Evolutionary conservation across 2,888 invertebrate species (phyloP), one percentile per base, ranked within the genome.

Genomic region (Blera fallax): DNA sequence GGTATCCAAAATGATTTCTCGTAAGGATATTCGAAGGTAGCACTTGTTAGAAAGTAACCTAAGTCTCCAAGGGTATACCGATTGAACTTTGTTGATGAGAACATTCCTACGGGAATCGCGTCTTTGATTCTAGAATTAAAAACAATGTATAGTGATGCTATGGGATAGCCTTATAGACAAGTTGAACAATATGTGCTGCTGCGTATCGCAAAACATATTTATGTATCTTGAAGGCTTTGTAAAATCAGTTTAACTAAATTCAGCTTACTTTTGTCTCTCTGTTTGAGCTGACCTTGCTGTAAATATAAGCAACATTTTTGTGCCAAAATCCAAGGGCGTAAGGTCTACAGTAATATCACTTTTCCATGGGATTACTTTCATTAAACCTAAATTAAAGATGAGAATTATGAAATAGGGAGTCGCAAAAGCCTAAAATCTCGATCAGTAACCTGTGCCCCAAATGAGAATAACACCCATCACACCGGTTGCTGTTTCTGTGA

Each of bases 401-500:
- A 62, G 6, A n/a, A n/a, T n/a, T n/a, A 32, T 0, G 14, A 1
- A 1, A 21, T 18, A 18, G 10, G 4, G 2, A 18, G 2, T 2
- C 24, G 4, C 24, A 11, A 21, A 6, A 21, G 10, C 5, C 10
- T 24, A 27, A 52, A 45, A 27, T 8, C 11, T 2, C 2, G n/a
- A 37, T 0, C 6, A 3, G 0, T 18, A 58, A 3, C 91, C 91
- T 4, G 89, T 84, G 1, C 89, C 90, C 11, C 89, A 89, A 21
- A 90, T 52, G 0, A 88, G 79, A 29, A 90, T 89, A 10, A 91
- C 45, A 0, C 90, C 91, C 89, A 90, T 89, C 32, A 89, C 88
- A 0, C 91, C 91, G 79, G 87, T 87, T 3, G 89, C 48, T 0
- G 90, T 87, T 8, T 90, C 89, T 0, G 90, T 79, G 65, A 87